These are phyloP conservation scores for Subacronicta megacephala DNA, from an alignment of 2,888 invertebrate genomes.

Conservation along the genomic window DNA sequence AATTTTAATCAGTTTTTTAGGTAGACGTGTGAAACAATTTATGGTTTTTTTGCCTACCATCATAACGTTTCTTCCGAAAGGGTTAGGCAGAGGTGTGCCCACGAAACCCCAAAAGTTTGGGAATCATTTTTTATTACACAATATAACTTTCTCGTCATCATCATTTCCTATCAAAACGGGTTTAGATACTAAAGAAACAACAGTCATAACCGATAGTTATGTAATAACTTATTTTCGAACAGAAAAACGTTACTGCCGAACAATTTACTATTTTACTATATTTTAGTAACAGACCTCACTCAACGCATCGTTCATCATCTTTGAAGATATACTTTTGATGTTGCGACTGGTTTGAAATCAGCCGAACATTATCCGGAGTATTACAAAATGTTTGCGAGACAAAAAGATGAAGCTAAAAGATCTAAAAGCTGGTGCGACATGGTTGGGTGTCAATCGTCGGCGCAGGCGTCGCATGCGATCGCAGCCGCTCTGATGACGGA, in stretches of 20 bases:
- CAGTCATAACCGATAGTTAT: background rate
- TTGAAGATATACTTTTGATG: conserved; percentile 39
- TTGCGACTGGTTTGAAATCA: conserved; percentile 24
- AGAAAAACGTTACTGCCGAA: conserved; percentile 11
- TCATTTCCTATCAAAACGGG: background rate
- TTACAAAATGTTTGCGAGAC: conserved; percentile 43
- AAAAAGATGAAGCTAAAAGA: conserved; percentile 59
- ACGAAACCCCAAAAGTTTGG: too few species aligned
- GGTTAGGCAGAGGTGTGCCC: too few species aligned
- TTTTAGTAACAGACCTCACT: conserved; percentile 33
- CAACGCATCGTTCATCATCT: conserved; percentile 40
- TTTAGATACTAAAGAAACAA: background rate
- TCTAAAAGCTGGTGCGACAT: conserved; percentile 55
- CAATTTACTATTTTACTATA: conserved; percentile 17
- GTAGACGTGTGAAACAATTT: too few species aligned
- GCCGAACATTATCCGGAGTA: conserved; percentile 24
- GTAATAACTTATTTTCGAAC: conserved; percentile 17
- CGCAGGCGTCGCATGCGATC: conserved; percentile 54
- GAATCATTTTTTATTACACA: background rate
- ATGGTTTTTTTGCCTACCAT: too few species aligned
- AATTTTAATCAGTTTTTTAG: too few species aligned
- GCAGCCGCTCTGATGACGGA: conserved; percentile 69
- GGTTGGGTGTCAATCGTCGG: conserved; percentile 64
- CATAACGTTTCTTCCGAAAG: too few species aligned
- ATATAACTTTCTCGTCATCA: background rate